These are phyloP conservation scores for Ostrea edulis DNA, from an alignment of 1,140 invertebrate genomes.

Conservation along the genomic window DNA sequence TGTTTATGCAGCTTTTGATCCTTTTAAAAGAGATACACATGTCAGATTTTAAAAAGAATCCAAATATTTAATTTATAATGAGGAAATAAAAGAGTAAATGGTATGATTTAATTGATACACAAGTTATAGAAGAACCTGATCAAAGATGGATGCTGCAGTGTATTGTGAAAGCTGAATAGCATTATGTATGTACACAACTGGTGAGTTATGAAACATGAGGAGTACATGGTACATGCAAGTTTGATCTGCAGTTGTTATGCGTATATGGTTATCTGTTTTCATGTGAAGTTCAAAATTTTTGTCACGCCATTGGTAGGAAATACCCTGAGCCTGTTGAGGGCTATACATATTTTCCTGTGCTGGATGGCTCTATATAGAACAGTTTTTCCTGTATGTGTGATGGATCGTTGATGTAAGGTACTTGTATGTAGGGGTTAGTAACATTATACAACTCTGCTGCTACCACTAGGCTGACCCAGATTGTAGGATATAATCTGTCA, in stretches of 20 bases:
- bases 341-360: not conserved
- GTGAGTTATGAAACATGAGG: too few relatives aligned
- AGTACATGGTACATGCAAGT: too few relatives aligned
- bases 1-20: conserved; percentile 15
- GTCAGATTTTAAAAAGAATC: not conserved
- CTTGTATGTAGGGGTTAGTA: not conserved
- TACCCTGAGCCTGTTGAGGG: not conserved
- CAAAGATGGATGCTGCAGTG: not conserved
- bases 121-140: not conserved
- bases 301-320: not conserved
- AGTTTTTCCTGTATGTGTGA: not conserved
- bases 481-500: not conserved
- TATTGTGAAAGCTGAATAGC: not conserved
- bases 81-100: not conserved
- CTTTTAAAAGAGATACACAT: conserved; percentile 16
- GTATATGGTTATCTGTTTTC: too few relatives aligned
- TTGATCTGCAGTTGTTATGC: too few relatives aligned
- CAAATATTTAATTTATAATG: not conserved
- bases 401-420: not conserved
- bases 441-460: not conserved
- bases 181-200: too few relatives aligned
- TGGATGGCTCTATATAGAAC: not conserved
- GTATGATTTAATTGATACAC: conserved; percentile 2
- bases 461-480: not conserved
- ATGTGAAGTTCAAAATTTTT: not conserved